Evolutionary conservation across 2,797 vertebrate genomes (phyloP), one percentile per base, ranked within the genome.

Genomic region (Cacajao melanocephalus): DNA sequence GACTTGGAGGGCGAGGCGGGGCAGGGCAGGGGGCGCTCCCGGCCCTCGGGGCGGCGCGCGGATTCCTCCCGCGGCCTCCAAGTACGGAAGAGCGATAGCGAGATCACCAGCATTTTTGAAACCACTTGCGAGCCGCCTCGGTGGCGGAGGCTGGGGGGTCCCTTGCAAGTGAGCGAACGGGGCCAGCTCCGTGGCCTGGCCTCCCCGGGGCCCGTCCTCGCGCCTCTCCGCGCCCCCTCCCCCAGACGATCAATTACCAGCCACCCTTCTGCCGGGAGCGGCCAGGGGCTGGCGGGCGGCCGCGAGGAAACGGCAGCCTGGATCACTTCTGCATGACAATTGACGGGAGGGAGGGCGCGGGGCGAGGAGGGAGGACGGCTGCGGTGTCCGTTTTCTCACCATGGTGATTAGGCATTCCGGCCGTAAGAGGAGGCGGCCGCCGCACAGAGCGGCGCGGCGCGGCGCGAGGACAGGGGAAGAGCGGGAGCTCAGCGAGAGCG

Each of bases 321-420:
- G 97, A 98, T 96, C 93, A 97, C 98, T 98, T 98, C 98, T 99
- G 99, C 98, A 98, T 99, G 98, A 99, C 98, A 99, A 99, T 98
- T 98, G 98, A 97, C 79, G 98, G 90, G 94, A 97, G 97, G 98
- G 98, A 97, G 97, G 98, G 98, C 93, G 90, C 84, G 73, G 6
- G 52, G 88, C 92, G 61, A 61, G 96, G 93, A 92, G 94, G 96
- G 94, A 88, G 67, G 98, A 89, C 98, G 91, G 98, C 98, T 93
- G 97, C 96, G 93, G 98, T 67, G 50, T 98, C 98, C 98, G 97
- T 97, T 96, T 98, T 98, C 98, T 98, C 98, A 98, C 98, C 98
- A 98, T 98, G 97, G 98, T 99, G 98, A 99, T 99, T 99, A 98
- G 98, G 98, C 98, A 99, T 99, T 99, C 99, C 82, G 96, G 98